Evolutionary conservation across 2,888 invertebrate genomes (phyloP).

Genomic region (Stenodema calcarata): DNA sequence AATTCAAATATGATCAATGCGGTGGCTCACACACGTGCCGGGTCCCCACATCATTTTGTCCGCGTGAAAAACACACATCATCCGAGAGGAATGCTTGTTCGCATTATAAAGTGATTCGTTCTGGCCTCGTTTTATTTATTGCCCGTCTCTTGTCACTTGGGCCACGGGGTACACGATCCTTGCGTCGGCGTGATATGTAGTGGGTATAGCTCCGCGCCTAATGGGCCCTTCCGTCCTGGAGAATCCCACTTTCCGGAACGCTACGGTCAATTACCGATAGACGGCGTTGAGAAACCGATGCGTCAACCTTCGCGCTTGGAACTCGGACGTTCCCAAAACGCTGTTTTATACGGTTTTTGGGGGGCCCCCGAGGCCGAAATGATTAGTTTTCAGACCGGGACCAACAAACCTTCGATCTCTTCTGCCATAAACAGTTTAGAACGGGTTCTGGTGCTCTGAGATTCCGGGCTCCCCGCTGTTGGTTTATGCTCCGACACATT

Average conservation of each 20-base stretch:
- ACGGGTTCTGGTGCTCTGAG: background rate
- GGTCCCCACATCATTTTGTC: background rate
- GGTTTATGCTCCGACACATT: conserved; percentile 42
- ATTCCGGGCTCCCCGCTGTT: conserved; percentile 43
- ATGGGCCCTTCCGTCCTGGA: background rate
- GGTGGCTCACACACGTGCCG: background rate
- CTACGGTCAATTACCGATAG: background rate
- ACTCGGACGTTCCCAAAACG: background rate
- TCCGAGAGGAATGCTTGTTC: background rate
- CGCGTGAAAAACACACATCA: background rate
- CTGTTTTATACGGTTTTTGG: background rate
- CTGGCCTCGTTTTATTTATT: background rate
- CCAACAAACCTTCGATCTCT: conserved; percentile 24
- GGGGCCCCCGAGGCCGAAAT: background rate
- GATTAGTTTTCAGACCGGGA: conserved; percentile 11
- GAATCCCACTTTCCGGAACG: background rate
- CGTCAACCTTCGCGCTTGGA: background rate
- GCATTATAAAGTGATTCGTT: background rate
- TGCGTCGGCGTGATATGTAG: background rate
- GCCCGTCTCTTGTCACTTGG: background rate
- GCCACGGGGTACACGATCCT: background rate
- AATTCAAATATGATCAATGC: background rate
- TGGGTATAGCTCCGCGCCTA: background rate
- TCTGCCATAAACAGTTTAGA: conserved; percentile 26
- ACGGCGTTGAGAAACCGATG: background rate